Conservation (phyloP, 2,888 invertebrate species). For the Uloborus plumipes region DNA sequence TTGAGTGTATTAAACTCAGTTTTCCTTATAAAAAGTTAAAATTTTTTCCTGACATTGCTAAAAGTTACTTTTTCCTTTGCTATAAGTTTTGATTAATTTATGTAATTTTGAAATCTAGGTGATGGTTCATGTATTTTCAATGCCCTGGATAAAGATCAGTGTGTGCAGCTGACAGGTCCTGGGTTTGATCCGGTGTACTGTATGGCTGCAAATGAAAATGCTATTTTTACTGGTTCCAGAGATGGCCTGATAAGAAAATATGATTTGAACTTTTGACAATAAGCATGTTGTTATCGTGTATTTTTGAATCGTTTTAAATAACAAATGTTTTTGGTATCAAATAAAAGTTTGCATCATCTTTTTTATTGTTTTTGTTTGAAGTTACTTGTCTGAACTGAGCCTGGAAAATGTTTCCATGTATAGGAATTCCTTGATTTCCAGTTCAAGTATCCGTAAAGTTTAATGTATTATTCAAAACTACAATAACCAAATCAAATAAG, state of each 20-base stretch:
- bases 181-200: conserved; percentile 81
- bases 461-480: no score
- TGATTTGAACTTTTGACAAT: conserved; percentile 47
- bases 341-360: background rate
- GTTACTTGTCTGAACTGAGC: no score
- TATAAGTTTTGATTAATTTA: conserved; percentile 1
- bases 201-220: conserved; percentile 75
- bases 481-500: no score
- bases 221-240: conserved; percentile 78
- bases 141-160: conserved; percentile 71
- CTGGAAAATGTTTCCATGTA: no score
- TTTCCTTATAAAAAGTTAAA: background rate
- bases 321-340: conserved; percentile 2
- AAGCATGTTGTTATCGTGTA: no score
- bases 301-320: background rate
- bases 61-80: background rate
- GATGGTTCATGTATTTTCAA: conserved; percentile 78
- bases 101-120: conserved; percentile 68
- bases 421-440: no score
- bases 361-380: no score
- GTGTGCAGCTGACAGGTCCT: conserved; percentile 79
- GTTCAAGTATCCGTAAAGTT: no score
- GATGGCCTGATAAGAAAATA: conserved; percentile 79
- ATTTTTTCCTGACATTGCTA: background rate
- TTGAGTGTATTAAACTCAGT: background rate